phyloP scores from a whole-genome alignment of 2,113 vertebrate genomes.

The Phalacrocorax pelagicus region DNA sequence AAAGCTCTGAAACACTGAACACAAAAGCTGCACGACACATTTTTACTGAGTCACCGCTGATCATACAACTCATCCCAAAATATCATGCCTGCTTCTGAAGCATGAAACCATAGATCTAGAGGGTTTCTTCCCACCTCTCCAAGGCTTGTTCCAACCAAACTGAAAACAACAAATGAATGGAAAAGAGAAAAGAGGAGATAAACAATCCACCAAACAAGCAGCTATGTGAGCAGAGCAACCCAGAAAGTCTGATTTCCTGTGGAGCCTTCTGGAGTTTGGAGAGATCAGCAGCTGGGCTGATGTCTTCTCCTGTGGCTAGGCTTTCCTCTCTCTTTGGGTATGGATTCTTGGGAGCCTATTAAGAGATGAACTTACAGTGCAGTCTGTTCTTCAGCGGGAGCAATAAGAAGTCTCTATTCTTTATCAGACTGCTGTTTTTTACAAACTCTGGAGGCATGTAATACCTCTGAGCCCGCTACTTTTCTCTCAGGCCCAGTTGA shows the following conservation, averaged over 20 bases:
- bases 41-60: not conserved
- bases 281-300: not conserved
- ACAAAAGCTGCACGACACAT: not conserved
- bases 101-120: constrained; percentile 23
- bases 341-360: not conserved
- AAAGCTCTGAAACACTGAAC: not conserved
- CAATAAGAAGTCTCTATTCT: not conserved
- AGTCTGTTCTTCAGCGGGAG: not conserved
- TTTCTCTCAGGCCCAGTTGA: not conserved
- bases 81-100: not conserved
- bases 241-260: not conserved
- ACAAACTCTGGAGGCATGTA: not conserved
- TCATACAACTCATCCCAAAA: not conserved
- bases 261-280: not conserved
- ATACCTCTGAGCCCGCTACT: not conserved
- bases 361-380: not conserved
- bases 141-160: constrained; percentile 27
- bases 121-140: constrained; percentile 28
- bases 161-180: constrained; percentile 31
- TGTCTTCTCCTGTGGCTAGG: not conserved
- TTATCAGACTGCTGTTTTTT: not conserved
- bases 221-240: not conserved
- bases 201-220: not conserved
- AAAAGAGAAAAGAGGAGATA: not conserved
- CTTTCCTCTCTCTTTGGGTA: not conserved